These are phyloP conservation scores for Euthynnus affinis DNA, from an alignment of 2,797 vertebrate genomes.

Conservation along the genomic window DNA sequence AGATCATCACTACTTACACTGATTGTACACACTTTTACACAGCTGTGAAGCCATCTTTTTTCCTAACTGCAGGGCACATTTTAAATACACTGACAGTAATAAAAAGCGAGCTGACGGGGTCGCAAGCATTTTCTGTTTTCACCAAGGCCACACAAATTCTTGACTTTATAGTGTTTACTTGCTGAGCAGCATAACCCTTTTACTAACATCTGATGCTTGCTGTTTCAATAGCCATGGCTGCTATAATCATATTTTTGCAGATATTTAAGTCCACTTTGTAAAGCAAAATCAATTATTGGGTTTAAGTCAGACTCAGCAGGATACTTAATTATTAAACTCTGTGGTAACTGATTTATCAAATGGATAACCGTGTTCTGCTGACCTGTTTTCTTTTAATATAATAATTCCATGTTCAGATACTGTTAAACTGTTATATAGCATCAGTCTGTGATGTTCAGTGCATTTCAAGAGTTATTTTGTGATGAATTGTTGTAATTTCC, in stretches of 20 bases:
- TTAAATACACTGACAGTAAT: conserved; percentile 50
- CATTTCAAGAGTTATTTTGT: conserved; percentile 37
- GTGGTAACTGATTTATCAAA: conserved; percentile 67
- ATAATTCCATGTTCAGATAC: conserved; percentile 47
- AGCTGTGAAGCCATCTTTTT: conserved; percentile 56
- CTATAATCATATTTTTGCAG: conserved; percentile 33
- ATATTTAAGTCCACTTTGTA: conserved; percentile 45
- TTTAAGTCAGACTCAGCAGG: conserved; percentile 37
- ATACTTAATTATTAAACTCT: conserved; percentile 60
- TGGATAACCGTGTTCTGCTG: conserved; percentile 57
- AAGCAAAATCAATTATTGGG: conserved; percentile 56
- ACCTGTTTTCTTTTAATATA: conserved; percentile 58
- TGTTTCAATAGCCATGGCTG: conserved; percentile 3
- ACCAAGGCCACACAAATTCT: conserved; percentile 39
- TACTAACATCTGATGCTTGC: conserved; percentile 10
- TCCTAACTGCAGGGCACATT: conserved; percentile 45
- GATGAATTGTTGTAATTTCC: conserved; percentile 35
- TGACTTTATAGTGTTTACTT: conserved; percentile 33
- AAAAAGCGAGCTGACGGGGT: conserved; percentile 45
- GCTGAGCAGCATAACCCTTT: conserved; percentile 14
- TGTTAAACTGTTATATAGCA: conserved; percentile 21
- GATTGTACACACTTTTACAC: conserved; percentile 66
- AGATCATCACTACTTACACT: conserved; percentile 63
- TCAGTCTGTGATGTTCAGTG: conserved; percentile 30
- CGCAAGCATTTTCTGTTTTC: conserved; percentile 35